These are phyloP conservation scores for Acropora tenuis DNA, from an alignment of 64 coral and sea anemone genomes.

Conservation along the genomic window DNA sequence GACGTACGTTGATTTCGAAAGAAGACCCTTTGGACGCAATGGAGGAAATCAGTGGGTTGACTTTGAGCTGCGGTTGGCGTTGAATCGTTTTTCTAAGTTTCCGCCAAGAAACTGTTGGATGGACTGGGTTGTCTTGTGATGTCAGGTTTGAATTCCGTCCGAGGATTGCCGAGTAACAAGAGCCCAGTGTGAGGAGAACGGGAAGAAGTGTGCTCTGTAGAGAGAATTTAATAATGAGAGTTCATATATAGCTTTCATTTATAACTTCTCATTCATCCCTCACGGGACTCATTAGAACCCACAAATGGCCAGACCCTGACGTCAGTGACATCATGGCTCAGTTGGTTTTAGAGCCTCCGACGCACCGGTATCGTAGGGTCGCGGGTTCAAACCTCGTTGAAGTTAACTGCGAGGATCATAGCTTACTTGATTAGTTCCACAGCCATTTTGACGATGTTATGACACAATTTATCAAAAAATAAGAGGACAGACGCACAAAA, in stretches of 20 bases:
- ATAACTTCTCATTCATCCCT: too few relatives aligned
- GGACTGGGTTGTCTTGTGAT: background rate
- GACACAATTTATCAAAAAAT: too few relatives aligned
- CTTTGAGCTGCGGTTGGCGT: background rate
- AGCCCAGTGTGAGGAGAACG: background rate
- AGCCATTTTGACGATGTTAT: too few relatives aligned
- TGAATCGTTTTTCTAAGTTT: background rate
- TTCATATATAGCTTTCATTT: too few relatives aligned
- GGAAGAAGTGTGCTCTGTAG: background rate
- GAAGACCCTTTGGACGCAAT: background rate
- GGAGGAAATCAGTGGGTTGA: background rate
- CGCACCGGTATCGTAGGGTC: too few relatives aligned
- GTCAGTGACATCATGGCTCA: too few relatives aligned
- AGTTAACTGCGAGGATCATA: too few relatives aligned
- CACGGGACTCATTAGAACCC: too few relatives aligned
- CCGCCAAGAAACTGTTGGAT: background rate
- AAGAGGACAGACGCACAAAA: background rate
- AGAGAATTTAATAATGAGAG: background rate
- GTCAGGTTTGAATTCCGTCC: background rate
- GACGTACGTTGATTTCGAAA: background rate
- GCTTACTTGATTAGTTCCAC: too few relatives aligned
- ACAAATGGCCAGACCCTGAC: too few relatives aligned
- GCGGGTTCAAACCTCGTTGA: too few relatives aligned
- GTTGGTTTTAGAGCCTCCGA: too few relatives aligned
- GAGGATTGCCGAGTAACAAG: slow-evolving; percentile 21